Evolutionary conservation across 1,140 invertebrate species (phyloP), one percentile per base, ranked within the genome.

Genomic region (Dendroctonus ponderosae): DNA sequence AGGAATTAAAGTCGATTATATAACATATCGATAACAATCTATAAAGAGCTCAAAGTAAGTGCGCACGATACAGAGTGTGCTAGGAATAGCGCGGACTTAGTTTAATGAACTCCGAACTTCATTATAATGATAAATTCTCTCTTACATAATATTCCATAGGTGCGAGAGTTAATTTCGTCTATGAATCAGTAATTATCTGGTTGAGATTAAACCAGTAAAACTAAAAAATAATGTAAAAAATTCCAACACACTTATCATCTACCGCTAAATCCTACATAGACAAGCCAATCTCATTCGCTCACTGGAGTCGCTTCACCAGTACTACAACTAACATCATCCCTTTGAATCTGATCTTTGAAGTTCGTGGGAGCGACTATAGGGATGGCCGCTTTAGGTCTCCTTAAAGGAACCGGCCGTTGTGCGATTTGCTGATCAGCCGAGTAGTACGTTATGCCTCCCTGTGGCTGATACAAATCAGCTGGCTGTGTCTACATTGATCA

Each of bases 371-470:
- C 73, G 14, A 79, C 73, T 15, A 79, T 79, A 2, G 78, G 78
- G 26, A 79, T 79, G 5, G 78, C 78, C 5, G 76, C 78, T 57
- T 77, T 79, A 3, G 76, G 76, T 8, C 78, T 66, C 59, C 76
- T 79, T 61, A 65, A 74, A 9, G 75, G 72, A 4, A 70, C 72
- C 6, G 74, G 40, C 40, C 77, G 54, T 62, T 77, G 76, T 12
- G 67, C 57, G 6, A 75, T 57, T 57, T 78, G 78, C 65, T 79
- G 78, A 53, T 78, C 75, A n/a, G 78, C 72, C 15, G 76, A 77
- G 64, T 79, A 79, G 62, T 79, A 79, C 14, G 78, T 79, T 8
- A 78, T 79, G 40, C 78, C 78, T 9, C 74, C 75, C 61, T 76
- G 78, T 6, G 73, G 76, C 69, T 79, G 78, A 52, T 75, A 79